A percentile compares a stretch with the other conserved stretches of the same genome.
These are phyloP conservation scores for Enteromius treurensis DNA, from an alignment of 2,797 vertebrate species.

Conservation along the genomic window DNA sequence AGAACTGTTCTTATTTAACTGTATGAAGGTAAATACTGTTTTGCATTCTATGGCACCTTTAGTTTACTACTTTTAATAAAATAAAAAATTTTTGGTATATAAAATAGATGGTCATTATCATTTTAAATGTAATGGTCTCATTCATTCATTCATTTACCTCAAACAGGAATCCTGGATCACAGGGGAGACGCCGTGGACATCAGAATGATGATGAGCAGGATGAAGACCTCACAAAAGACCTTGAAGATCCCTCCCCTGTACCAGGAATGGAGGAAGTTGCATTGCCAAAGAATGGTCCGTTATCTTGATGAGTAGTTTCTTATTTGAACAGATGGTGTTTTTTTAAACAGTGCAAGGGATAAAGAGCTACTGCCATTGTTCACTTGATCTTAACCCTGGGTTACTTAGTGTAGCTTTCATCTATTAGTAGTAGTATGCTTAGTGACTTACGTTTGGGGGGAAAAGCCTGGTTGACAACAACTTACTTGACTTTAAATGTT, in stretches of 20 bases:
- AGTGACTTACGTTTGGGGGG: not conserved
- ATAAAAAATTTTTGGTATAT: not conserved
- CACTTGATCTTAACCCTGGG: not conserved
- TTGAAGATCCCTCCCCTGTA: slow-evolving; percentile 94
- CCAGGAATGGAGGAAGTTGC: slow-evolving; percentile 95
- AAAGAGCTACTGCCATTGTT: not conserved
- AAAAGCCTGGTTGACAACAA: not conserved
- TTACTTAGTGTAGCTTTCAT: not conserved
- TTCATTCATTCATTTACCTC: not conserved
- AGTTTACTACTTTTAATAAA: not conserved
- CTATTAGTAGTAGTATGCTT: not conserved
- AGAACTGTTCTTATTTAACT: too few relatives aligned
- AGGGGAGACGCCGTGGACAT: slow-evolving; percentile 91
- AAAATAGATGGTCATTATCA: too few relatives aligned
- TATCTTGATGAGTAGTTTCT: not conserved
- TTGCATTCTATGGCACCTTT: too few relatives aligned
- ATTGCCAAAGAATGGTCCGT: slow-evolving; percentile 90
- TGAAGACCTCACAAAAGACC: slow-evolving; percentile 94
- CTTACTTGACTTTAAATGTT: not conserved
- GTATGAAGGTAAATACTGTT: too few relatives aligned
- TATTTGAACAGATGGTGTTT: not conserved
- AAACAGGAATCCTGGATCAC: slow-evolving; percentile 83
- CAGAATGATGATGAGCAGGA: slow-evolving; percentile 95
- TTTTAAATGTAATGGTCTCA: not conserved
- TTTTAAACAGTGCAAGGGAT: not conserved